These are phyloP conservation scores for Hypolimnas misippus DNA, from an alignment of 2,888 invertebrate genomes.

Conservation along the genomic window DNA sequence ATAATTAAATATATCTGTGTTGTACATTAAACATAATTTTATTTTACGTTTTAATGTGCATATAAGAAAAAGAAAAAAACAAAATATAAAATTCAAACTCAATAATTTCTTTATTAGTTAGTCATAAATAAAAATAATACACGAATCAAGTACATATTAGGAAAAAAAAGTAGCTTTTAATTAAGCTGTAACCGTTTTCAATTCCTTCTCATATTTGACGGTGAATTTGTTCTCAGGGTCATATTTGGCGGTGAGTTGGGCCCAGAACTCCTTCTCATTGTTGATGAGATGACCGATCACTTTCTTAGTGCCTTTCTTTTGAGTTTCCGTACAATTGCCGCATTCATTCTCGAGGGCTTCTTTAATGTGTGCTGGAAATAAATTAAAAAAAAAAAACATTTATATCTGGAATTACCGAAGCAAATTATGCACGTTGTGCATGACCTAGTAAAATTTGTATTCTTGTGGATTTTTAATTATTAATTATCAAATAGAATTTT, in stretches of 20 bases:
- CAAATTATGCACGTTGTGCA: no score
- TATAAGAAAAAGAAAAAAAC: no score
- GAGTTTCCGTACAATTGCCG: conserved; percentile 54
- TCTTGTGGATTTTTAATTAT: no score
- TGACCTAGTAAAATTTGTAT: no score
- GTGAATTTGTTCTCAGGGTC: conserved; percentile 63
- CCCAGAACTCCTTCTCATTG: conserved; percentile 60
- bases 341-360: conserved; percentile 62
- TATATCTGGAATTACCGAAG: background rate
- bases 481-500: no score
- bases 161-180: background rate
- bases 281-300: conserved; percentile 57
- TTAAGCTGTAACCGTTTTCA: conserved; percentile 19
- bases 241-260: conserved; percentile 61
- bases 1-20: no score
- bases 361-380: conserved; percentile 56
- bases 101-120: conserved; percentile 18
- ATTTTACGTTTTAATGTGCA: no score
- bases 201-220: conserved; percentile 60
- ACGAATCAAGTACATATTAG: background rate
- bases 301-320: conserved; percentile 49
- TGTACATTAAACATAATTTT: no score
- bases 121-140: background rate
- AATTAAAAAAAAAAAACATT: background rate
- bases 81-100: background rate